A percentile compares a stretch with the other conserved stretches of the same genome.
Conservation (phyloP, 2,797 vertebrate genomes). For the Rhinatrema bivittatum region DNA sequence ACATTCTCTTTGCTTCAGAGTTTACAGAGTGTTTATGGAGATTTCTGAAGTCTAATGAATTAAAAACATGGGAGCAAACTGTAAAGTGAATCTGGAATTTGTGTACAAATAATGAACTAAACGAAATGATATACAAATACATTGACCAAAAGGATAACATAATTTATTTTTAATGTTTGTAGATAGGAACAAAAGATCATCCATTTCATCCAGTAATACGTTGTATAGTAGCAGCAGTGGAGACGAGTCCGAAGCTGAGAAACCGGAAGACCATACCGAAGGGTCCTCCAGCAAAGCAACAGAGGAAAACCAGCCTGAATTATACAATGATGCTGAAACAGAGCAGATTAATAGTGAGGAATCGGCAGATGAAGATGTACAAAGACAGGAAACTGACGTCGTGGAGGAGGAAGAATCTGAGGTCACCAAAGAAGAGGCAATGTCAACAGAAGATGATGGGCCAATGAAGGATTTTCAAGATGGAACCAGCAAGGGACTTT, state of each 20-base stretch:
- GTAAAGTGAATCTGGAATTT: no score
- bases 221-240: constrained; percentile 51
- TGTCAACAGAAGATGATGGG: constrained; percentile 2
- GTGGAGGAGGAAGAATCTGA: neutral
- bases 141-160: no score
- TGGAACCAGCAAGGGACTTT: neutral
- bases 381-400: constrained; percentile 7
- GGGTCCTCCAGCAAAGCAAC: neutral
- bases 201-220: constrained; percentile 41
- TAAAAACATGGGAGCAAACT: no score
- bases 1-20: no score
- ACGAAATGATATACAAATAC: no score
- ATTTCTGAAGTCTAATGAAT: no score
- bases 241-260: constrained; percentile 24
- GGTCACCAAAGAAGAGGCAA: neutral
- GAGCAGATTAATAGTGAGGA: neutral
- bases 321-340: neutral
- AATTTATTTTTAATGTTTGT: constrained; percentile 21
- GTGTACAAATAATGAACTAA: no score
- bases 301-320: neutral
- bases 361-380: constrained; percentile 7
- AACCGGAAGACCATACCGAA: neutral
- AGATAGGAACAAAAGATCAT: constrained; percentile 32
- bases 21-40: no score
- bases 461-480: neutral